Conservation (phyloP, 1,140 invertebrate species). For the Drosophila santomea region DNA sequence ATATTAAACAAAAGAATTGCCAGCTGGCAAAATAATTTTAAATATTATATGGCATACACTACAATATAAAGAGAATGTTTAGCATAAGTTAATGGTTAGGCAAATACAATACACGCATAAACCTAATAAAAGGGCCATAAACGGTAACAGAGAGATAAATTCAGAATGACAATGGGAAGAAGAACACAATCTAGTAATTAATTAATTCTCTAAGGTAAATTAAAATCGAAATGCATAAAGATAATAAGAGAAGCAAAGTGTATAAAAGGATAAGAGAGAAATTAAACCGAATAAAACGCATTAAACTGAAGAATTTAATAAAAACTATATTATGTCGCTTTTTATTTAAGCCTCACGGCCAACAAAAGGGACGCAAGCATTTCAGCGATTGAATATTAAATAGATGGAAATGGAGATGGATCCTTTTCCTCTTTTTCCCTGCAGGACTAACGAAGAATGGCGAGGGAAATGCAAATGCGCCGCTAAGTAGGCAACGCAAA, state of each 20-base stretch:
- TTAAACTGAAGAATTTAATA: conserved; percentile 82
- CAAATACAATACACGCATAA: conserved; percentile 52
- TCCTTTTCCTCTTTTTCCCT: conserved; percentile 2
- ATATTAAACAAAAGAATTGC: conserved; percentile 59
- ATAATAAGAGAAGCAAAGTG: conserved; percentile 64
- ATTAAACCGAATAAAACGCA: conserved; percentile 74
- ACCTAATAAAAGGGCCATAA: conserved; percentile 30
- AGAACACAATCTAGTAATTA: conserved; percentile 53
- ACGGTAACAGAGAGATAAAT: conserved; percentile 20
- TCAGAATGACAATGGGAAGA: conserved; percentile 21
- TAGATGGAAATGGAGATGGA: conserved; percentile 17
- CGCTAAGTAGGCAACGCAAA: conserved; percentile 34
- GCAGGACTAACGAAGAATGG: conserved; percentile 10
- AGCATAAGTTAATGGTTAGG: conserved; percentile 59
- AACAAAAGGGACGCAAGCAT: conserved; percentile 23
- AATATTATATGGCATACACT: conserved; percentile 58
- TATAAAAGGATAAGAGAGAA: conserved; percentile 73
- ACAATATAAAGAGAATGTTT: conserved; percentile 31
- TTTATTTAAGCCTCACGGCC: conserved; percentile 11
- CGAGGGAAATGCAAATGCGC: conserved; percentile 56
- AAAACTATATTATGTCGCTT: conserved; percentile 64
- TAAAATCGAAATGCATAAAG: conserved; percentile 48
- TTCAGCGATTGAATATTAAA: conserved; percentile 53
- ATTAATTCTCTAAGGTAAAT: conserved; percentile 68
- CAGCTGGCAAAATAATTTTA: conserved; percentile 50